Percentiles rank a stretch among this genome's conserved stretches.
Conservation (phyloP, 1,140 invertebrate species). For the Drosophila cardini region DNA sequence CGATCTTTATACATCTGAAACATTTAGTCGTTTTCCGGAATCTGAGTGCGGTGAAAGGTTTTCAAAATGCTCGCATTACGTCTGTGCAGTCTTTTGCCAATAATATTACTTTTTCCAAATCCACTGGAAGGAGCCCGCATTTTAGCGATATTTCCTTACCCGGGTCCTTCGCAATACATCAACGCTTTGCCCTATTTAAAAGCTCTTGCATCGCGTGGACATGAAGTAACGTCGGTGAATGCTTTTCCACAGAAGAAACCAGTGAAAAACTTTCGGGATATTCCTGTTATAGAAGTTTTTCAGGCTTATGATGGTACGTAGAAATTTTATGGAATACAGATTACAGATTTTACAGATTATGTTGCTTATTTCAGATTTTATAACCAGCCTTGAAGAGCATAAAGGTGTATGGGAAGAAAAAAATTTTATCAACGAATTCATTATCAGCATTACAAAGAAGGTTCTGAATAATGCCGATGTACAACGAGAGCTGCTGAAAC, state of each 20-base stretch:
- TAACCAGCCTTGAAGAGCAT: conserved; percentile 1
- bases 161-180: conserved; percentile 77
- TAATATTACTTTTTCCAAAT: conserved; percentile 17
- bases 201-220: conserved; percentile 88
- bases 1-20: neutral
- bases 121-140: conserved; percentile 62
- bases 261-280: conserved; percentile 70
- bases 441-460: conserved; percentile 23
- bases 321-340: too few relatives aligned
- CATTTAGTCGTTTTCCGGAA: conserved; percentile 43
- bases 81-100: conserved; percentile 9
- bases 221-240: conserved; percentile 89
- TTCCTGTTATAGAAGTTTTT: conserved; percentile 52
- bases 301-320: conserved; percentile 60
- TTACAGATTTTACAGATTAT: too few relatives aligned
- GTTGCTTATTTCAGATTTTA: conserved; percentile 42
- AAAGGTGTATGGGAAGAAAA: conserved; percentile 61
- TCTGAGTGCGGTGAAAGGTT: neutral
- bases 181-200: conserved; percentile 86
- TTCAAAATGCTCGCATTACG: conserved; percentile 32
- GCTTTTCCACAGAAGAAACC: conserved; percentile 86
- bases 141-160: conserved; percentile 69
- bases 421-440: conserved; percentile 58
- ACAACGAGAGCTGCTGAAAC: conserved; percentile 41
- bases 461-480: conserved; percentile 61